Evolutionary conservation across 2,797 vertebrate genomes (phyloP), one percentile per base, ranked within the genome.

Genomic region (Pogonophryne albipinna): DNA sequence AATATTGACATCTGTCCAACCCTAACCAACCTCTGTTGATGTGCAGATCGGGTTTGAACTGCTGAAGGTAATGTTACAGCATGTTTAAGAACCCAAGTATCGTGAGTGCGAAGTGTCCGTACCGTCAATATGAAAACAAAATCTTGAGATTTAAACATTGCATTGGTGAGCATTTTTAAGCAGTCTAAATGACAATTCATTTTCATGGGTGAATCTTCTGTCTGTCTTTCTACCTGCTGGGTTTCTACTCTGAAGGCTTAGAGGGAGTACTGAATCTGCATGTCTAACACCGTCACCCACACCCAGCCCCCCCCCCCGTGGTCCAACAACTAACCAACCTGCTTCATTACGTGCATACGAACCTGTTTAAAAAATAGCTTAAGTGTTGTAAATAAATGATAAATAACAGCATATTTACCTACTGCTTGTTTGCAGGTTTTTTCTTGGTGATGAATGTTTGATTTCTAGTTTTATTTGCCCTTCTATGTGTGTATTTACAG

Each of bases 261-360:
- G 91, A 91, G 91, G 94, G 94, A 93, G 90, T 92, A 93, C 93
- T 93, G 93, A 93, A 83, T 58, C 78, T 91, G 88, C 91, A 92
- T 91, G 91, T 80, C 66, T 50, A 53, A 77, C 58, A 16, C 7
- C 14, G 47, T 71, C 71, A 20, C 51, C 60, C 72, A 73, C 72
- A 64, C 27, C 64, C 12, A 51, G 3, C 58, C 62, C 68, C 68
- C 58, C 62, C 68, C 68, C 1, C 13, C 62, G 78, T 64, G 69
- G 70, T 69, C 57, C 70, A 65, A 12, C 65, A 83, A 80, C 66
- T 66, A 79, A 79, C 69, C 78, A 38, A 56, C 72, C 68, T 14
- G 64, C 59, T 15, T 80, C 55, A 66, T 62, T 59, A 45, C 80
- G 71, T 72, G 52, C 85, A 51, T 76, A 66, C 63, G 34, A 76